Conservation (phyloP, 2,797 vertebrate species). For the Champsocephalus esox region DNA sequence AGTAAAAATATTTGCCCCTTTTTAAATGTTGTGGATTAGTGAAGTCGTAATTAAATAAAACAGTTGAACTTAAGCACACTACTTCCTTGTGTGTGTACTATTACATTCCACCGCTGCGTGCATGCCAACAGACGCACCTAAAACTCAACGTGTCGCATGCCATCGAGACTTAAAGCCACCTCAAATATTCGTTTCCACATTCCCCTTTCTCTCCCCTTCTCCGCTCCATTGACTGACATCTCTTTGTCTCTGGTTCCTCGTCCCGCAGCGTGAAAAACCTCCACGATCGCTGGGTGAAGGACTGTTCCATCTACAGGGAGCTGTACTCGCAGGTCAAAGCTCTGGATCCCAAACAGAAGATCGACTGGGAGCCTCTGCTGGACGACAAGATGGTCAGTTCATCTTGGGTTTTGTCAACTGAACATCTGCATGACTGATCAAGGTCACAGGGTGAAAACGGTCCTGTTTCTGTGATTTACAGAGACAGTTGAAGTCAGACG, state of each 20-base stretch:
- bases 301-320: constrained; percentile 86
- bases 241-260: background rate
- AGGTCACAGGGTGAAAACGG: background rate
- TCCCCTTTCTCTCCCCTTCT: constrained; percentile 6
- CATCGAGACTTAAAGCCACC: background rate
- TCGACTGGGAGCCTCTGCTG: constrained; percentile 89
- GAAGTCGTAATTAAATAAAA: too few relatives aligned
- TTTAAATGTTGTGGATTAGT: too few relatives aligned
- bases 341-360: constrained; percentile 74
- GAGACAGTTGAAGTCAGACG: constrained; percentile 74
- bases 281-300: constrained; percentile 88
- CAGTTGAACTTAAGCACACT: too few relatives aligned
- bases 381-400: constrained; percentile 89
- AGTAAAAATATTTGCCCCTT: too few relatives aligned
- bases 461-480: constrained; percentile 40
- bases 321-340: constrained; percentile 87
- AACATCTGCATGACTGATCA: background rate
- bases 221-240: background rate
- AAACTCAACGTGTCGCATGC: constrained; percentile 24
- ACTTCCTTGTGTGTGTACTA: too few relatives aligned
- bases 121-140: constrained; percentile 27
- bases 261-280: constrained; percentile 88
- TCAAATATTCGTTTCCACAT: constrained; percentile 15
- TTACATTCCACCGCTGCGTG: too few relatives aligned
- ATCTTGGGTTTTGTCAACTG: background rate